Conservation (phyloP, 2,888 invertebrate genomes). For the Hemithea aestivaria region DNA sequence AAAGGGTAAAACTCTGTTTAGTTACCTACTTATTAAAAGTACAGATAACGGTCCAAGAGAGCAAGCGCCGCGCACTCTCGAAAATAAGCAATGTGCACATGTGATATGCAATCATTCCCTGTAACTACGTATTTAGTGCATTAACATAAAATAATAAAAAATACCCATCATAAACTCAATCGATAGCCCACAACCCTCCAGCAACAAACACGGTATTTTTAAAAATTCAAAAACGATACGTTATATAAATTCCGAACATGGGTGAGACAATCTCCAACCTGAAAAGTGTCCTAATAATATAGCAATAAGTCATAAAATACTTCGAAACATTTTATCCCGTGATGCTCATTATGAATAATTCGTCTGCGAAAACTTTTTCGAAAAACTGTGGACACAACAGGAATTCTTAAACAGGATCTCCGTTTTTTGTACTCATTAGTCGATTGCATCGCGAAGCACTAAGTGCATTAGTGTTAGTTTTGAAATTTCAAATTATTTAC, state of each 20-base stretch:
- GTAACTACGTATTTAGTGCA: slow-evolving; percentile 59
- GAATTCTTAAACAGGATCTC: slow-evolving; percentile 61
- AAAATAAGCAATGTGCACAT: background rate
- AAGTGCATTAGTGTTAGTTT: slow-evolving; percentile 38
- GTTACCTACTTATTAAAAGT: too few species aligned
- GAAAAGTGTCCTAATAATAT: slow-evolving; percentile 59
- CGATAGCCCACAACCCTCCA: slow-evolving; percentile 61
- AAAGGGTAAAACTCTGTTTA: too few species aligned
- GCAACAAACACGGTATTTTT: slow-evolving; percentile 58
- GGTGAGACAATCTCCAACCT: slow-evolving; percentile 50
- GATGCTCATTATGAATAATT: slow-evolving; percentile 70
- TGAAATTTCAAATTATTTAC: slow-evolving; percentile 28
- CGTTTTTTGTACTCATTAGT: slow-evolving; percentile 50
- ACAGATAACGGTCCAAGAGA: too few species aligned
- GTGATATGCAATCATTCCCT: slow-evolving; percentile 24
- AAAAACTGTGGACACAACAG: slow-evolving; percentile 64
- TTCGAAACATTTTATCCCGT: slow-evolving; percentile 40
- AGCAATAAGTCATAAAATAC: slow-evolving; percentile 61
- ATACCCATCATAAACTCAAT: slow-evolving; percentile 65
- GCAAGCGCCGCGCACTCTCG: too few species aligned
- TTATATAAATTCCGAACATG: slow-evolving; percentile 62
- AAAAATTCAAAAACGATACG: slow-evolving; percentile 48
- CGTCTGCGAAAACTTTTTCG: slow-evolving; percentile 60
- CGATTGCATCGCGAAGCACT: slow-evolving; percentile 39
- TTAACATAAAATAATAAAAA: slow-evolving; percentile 70